phyloP scores from a whole-genome alignment of 2,888 invertebrate genomes.

The Machimus atricapillus region DNA sequence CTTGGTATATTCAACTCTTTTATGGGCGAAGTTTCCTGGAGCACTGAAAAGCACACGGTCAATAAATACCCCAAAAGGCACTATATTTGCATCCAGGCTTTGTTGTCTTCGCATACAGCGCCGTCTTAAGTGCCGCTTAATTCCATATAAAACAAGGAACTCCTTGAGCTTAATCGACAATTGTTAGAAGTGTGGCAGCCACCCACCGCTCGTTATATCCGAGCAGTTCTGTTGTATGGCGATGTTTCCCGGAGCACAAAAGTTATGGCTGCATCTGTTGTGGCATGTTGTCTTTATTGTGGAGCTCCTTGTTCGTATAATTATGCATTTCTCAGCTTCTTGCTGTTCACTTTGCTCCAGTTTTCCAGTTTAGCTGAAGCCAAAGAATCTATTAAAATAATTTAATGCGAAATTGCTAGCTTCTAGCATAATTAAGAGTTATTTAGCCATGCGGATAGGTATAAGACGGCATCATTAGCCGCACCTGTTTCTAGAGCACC shows the following conservation, averaged over 20 bases:
- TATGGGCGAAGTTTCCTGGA: background rate
- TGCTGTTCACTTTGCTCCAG: background rate
- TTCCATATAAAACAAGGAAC: background rate
- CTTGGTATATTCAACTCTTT: background rate
- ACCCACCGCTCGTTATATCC: background rate
- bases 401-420: background rate
- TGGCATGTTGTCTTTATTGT: constrained; percentile 10
- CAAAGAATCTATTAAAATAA: constrained; percentile 7
- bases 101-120: background rate
- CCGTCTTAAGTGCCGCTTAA: background rate
- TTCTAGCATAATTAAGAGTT: constrained; percentile 17
- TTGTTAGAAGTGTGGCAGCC: background rate
- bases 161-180: background rate
- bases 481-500: background rate
- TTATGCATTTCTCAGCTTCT: background rate
- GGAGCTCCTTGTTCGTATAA: background rate
- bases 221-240: background rate
- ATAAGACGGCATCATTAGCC: background rate
- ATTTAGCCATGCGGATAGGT: background rate
- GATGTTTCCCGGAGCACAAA: background rate
- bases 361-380: background rate
- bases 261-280: background rate
- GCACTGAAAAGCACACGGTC: background rate
- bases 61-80: background rate
- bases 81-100: background rate